These are phyloP conservation scores for Macroglossus sobrinus DNA, from an alignment of 2,113 vertebrate species.

Conservation along the genomic window DNA sequence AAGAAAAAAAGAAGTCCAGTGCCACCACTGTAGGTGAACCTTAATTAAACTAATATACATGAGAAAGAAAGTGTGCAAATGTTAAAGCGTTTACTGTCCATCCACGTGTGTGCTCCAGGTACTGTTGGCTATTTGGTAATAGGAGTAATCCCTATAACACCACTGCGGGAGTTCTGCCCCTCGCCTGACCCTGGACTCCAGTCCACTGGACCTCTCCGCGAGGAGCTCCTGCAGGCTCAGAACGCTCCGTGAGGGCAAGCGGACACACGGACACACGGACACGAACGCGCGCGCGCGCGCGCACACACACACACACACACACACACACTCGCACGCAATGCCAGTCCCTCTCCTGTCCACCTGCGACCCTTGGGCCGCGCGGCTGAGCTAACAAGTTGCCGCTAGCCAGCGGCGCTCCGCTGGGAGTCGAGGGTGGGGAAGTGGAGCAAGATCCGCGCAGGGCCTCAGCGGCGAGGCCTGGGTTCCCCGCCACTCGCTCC, in stretches of 20 bases:
- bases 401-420: neutral
- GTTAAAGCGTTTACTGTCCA: neutral
- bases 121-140: neutral
- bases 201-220: no score
- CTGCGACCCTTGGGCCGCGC: neutral
- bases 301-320: neutral
- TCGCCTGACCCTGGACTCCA: neutral
- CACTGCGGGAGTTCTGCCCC: no score
- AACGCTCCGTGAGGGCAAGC: neutral
- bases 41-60: neutral
- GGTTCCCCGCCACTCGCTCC: neutral
- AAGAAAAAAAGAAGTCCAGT: neutral
- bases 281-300: no score
- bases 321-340: neutral
- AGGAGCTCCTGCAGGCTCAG: neutral
- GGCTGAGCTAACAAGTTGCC: neutral
- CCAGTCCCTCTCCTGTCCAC: neutral
- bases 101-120: neutral
- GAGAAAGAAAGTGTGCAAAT: neutral
- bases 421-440: neutral
- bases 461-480: neutral
- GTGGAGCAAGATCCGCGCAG: neutral
- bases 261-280: neutral
- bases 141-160: neutral
- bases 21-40: neutral